phyloP scores from a whole-genome alignment of 2,113 vertebrate genomes.

The Neodon shergylaensis region DNA sequence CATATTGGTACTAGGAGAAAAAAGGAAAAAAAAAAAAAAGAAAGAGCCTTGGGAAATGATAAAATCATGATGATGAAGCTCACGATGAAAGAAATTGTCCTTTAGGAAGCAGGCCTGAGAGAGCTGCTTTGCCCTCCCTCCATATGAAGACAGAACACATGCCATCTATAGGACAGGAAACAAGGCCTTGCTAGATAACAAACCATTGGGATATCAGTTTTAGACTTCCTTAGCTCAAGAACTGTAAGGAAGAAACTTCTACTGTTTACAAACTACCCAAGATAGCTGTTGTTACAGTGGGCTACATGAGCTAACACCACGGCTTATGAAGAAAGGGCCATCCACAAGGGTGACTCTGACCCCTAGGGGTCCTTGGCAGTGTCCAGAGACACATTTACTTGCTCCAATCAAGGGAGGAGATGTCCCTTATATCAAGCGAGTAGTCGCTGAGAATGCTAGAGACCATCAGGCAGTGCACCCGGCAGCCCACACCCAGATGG shows the following conservation, averaged over 20 bases:
- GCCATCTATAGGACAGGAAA: not conserved
- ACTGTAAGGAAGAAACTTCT: not conserved
- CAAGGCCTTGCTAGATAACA: not conserved
- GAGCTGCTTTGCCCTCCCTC: not conserved
- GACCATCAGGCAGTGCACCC: no score
- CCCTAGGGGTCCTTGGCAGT: not conserved
- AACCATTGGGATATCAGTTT: not conserved
- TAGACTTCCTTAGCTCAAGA: not conserved
- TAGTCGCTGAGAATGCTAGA: not conserved
- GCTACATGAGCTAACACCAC: not conserved
- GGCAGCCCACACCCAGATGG: not conserved
- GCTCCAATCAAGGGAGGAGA: not conserved
- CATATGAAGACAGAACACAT: not conserved
- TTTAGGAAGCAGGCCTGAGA: not conserved
- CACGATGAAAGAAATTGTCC: not conserved
- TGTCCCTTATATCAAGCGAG: not conserved
- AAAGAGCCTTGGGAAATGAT: not conserved
- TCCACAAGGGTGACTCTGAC: not conserved
- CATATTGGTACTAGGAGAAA: not conserved
- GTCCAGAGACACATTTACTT: not conserved
- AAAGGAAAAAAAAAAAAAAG: not conserved
- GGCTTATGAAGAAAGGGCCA: not conserved
- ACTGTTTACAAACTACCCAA: not conserved
- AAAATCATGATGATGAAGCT: not conserved
- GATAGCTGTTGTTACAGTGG: not conserved